phyloP scores from a whole-genome alignment of 2,113 vertebrate genomes.

The Cyprinodon tularosa region DNA sequence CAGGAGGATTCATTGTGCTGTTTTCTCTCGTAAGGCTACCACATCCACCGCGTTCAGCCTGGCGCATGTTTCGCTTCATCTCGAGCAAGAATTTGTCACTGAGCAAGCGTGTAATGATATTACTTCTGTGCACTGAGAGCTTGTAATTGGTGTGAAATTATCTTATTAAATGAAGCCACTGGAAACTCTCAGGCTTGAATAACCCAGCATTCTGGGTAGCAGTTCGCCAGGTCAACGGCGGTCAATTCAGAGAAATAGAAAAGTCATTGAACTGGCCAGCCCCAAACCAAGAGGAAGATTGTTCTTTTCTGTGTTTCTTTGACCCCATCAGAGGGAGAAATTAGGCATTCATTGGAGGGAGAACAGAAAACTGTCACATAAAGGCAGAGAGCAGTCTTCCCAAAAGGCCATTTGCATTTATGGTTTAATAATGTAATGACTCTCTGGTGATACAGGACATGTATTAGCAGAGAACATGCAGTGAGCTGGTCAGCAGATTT shows the following conservation, averaged over 20 bases:
- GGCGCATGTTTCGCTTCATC: slow-evolving; percentile 6
- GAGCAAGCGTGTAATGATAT: slow-evolving; percentile 62
- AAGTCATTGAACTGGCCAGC: slow-evolving; percentile 12
- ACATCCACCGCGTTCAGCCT: slow-evolving; percentile 17
- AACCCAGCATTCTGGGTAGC: not conserved
- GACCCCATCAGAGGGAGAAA: slow-evolving; percentile 27
- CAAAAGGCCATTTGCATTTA: slow-evolving; percentile 40
- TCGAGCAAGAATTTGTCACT: slow-evolving; percentile 38
- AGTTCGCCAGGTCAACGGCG: slow-evolving; percentile 30
- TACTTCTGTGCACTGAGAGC: slow-evolving; percentile 50
- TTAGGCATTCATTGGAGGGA: slow-evolving; percentile 1
- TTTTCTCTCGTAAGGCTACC: slow-evolving; percentile 15
- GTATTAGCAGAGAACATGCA: slow-evolving; percentile 5
- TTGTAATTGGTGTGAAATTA: slow-evolving; percentile 70
- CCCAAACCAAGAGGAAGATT: slow-evolving; percentile 14
- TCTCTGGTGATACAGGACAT: slow-evolving; percentile 11
- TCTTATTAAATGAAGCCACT: slow-evolving; percentile 61
- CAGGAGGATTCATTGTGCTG: slow-evolving; percentile 27
- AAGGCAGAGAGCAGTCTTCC: slow-evolving; percentile 34
- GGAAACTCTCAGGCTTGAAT: slow-evolving; percentile 46
- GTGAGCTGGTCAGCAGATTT: not conserved
- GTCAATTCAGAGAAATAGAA: slow-evolving; percentile 22
- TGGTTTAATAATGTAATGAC: slow-evolving; percentile 32
- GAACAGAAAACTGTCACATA: slow-evolving; percentile 21
- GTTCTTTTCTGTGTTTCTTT: slow-evolving; percentile 6